Percentiles rank a stretch among this genome's conserved stretches.
These are phyloP conservation scores for Lepidotrigona ventralis DNA, from an alignment of 1,140 invertebrate species.

Conservation along the genomic window DNA sequence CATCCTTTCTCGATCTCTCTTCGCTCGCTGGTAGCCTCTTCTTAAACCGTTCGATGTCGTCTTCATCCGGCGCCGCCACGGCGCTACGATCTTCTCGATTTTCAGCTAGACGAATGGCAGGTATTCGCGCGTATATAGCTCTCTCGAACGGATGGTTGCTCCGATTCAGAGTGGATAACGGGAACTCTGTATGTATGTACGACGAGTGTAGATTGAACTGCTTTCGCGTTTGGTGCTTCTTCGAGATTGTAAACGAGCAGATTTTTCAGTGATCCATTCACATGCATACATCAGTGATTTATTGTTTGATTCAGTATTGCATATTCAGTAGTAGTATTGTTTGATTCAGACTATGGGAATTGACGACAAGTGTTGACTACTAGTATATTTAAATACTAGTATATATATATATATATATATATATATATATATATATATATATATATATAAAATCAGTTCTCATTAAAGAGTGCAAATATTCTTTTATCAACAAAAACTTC, in stretches of 20 bases:
- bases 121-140: neutral
- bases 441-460: too few species aligned
- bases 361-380: too few species aligned
- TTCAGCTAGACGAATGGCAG: constrained; percentile 6
- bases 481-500: too few species aligned
- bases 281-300: too few species aligned
- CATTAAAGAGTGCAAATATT: too few species aligned
- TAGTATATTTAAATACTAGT: too few species aligned
- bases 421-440: too few species aligned
- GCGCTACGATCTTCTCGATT: neutral
- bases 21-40: neutral
- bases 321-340: too few species aligned
- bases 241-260: neutral
- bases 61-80: constrained; percentile 7
- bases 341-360: too few species aligned
- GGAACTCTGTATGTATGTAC: neutral
- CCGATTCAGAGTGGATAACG: constrained; percentile 3
- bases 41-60: neutral
- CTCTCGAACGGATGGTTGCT: too few species aligned
- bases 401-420: too few species aligned
- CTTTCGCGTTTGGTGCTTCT: neutral
- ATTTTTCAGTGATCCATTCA: neutral
- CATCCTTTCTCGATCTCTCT: neutral
- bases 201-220: neutral
- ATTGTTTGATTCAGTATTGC: too few species aligned